Conservation (phyloP, 2,113 vertebrate genomes). For the Amia ocellicauda region DNA sequence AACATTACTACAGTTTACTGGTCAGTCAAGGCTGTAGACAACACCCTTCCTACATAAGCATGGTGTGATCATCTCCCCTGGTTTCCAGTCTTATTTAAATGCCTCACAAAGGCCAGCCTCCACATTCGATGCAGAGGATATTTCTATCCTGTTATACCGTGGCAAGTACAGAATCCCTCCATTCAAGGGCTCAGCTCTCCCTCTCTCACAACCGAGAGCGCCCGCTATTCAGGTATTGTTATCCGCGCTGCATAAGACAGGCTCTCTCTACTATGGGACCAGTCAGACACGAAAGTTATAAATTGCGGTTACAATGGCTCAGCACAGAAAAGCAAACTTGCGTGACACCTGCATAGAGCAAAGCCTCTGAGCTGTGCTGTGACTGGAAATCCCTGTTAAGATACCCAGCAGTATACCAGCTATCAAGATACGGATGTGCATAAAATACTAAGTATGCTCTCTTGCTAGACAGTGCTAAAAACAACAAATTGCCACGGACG, state of each 20-base stretch:
- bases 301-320: neutral
- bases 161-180: slow-evolving; percentile 50
- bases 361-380: neutral
- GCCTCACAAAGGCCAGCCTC: too few species aligned
- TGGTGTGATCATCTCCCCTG: neutral
- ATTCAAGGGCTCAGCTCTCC: slow-evolving; percentile 22
- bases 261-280: neutral
- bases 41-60: neutral
- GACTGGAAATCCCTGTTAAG: neutral
- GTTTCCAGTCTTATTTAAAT: neutral
- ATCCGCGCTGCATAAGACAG: neutral
- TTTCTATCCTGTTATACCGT: slow-evolving; percentile 56
- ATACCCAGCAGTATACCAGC: too few species aligned
- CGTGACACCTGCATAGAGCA: neutral
- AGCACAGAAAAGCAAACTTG: neutral
- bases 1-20: neutral
- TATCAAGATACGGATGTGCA: too few species aligned
- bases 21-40: neutral
- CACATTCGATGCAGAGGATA: neutral
- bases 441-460: too few species aligned
- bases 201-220: neutral
- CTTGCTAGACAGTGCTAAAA: too few species aligned
- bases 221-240: neutral
- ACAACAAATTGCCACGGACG: too few species aligned
- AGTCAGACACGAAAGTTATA: neutral